Base-by-base conservation (phyloP, 1,140 invertebrate genomes). In the Thaumetopoea pityocampa region DNA sequence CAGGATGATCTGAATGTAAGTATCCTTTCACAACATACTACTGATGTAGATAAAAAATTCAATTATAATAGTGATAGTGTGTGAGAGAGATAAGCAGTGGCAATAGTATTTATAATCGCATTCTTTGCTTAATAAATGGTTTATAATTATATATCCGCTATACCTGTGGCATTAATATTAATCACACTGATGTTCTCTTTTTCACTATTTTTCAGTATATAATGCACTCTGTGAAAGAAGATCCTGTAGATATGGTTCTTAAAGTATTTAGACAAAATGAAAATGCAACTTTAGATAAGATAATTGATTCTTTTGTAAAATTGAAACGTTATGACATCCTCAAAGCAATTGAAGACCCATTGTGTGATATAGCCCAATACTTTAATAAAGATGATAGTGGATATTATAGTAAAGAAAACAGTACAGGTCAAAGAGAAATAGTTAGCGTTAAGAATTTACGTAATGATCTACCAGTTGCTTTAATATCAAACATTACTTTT, bases 241-340 rank as follows among this genome's bases (percentile, higher is more conserved):
- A 84, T 45, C 77, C 71, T 32, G 74, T 73, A 11, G 80, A 85
- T 37, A 67, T 73, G 28, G 64, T 86, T 1, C 50, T 86, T 5
- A 76, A 72, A 62, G 63, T 85, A 2, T 85, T 68, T 35, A 74
- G 69, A 52, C 77, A 85, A 65, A 67, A 74, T 63, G 79, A 85
- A 23, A 69, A 72, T 41, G 77, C 83, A 30, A 86, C 83, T 20
- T 51, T 86, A 24, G 80, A 84, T 19, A 84, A 85, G 64, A 67
- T 86, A 37, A 33, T 85, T 15, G 65, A 82, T 55, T 71, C 72
- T 27, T 70, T 86, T 18, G 36, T 76, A 3, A 70, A 70, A 51
- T 54, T 86, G 55, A 59, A 84, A 41, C 67, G 85, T 22, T 83
- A 76, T 54, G 85, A 86, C 45, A 83, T 84, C 18, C 51, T 86